phyloP scores from a whole-genome alignment of 1,140 invertebrate genomes.

The Geopemphigus sp. region DNA sequence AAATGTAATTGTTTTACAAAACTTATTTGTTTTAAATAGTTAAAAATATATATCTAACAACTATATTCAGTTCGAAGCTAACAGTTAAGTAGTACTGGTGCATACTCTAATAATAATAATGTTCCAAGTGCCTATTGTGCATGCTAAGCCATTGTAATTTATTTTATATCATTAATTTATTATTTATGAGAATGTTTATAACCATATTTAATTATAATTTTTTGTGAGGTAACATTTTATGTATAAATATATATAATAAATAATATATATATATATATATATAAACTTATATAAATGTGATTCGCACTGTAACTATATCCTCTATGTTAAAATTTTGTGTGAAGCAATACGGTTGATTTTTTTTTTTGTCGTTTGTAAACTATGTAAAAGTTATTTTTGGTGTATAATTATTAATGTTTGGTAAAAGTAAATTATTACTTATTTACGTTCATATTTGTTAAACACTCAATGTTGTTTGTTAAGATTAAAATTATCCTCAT shows the following conservation, averaged over 20 bases:
- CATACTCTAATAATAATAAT: not conserved
- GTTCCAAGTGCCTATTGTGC: not conserved
- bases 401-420: slow-evolving; percentile 9
- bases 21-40: not conserved
- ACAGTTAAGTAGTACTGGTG: slow-evolving; percentile 7
- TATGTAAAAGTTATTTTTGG: slow-evolving; percentile 23
- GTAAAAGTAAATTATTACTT: slow-evolving; percentile 31
- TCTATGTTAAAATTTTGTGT: slow-evolving; percentile 23
- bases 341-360: not conserved
- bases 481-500: not conserved
- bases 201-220: slow-evolving; percentile 27
- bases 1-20: not conserved
- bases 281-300: slow-evolving; percentile 17
- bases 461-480: not conserved
- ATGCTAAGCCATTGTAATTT: slow-evolving; percentile 19
- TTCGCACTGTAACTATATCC: slow-evolving; percentile 4
- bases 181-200: slow-evolving; percentile 21
- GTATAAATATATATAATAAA: too few relatives aligned
- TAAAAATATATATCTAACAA: not conserved
- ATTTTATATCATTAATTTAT: slow-evolving; percentile 26
- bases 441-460: slow-evolving; percentile 22
- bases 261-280: too few relatives aligned
- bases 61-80: not conserved
- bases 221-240: slow-evolving; percentile 4
- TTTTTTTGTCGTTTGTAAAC: slow-evolving; percentile 8